Base-by-base conservation (phyloP, 2,797 vertebrate genomes). In the Enteromius mattozi region DNA sequence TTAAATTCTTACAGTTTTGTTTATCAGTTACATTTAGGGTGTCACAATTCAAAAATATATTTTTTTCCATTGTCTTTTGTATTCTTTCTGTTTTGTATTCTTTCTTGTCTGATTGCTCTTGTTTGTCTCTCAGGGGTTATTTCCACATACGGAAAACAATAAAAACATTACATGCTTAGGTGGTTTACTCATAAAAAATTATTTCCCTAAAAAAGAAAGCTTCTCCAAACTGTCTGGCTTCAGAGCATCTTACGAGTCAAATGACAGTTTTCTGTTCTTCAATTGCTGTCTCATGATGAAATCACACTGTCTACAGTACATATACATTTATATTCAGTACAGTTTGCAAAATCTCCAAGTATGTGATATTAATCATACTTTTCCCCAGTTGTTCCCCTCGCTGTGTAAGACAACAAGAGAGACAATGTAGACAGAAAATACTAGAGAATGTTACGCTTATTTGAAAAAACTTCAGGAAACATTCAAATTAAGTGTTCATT, bases 261-360 rank as follows among this genome's bases (percentile, higher is more conserved):
- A 71, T 27, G 69, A 24, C 10, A 0, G 35, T 45, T 71, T 71
- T 71, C 40, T 71, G 69, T 71, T 71, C 69, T 71, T 71, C 69
- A 47, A 8, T 4, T 47, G 13, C n/a, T 9, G 3, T 40, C 21
- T 70, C 68, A 6, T 37, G 5, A 70, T n/a, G 37, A 40, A 40
- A 35, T 70, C 10, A 24, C 40, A 24, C 12, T 27, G 5, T 27
- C 2, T n/a, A 47, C 40, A 17, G 6, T 16, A 72, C 24, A 17
- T 47, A 45, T 24, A 3, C 42, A n/a, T 37, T 40, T 19, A 37
- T 10, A 45, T 45, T 70, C n/a, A 27, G 37, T 42, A 14, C 21
- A 19, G 24, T 65, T 21, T 65, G 40, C 19, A 9, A 45, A 65
- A 61, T 65, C 24, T 66, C 37, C n/a, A 24, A 42, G 37, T 40